phyloP scores from a whole-genome alignment of 2,888 invertebrate genomes.

The Sphaerophoria taeniata region DNA sequence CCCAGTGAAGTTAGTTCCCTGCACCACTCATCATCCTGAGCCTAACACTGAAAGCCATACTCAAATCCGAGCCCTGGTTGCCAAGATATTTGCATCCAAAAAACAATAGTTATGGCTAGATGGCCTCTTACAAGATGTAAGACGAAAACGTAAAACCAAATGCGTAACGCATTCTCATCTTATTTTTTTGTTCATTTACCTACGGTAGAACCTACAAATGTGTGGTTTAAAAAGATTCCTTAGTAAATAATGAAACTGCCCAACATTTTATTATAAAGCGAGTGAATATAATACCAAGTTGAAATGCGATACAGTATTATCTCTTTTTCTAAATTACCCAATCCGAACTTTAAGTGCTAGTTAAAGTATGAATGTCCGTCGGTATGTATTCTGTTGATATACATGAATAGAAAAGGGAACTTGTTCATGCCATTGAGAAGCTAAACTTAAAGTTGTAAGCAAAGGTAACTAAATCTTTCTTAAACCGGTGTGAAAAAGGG shows the following conservation, averaged over 20 bases:
- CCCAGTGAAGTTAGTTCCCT: no score
- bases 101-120: constrained; percentile 1
- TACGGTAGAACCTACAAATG: background rate
- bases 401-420: background rate
- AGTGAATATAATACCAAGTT: background rate
- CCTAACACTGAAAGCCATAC: no score
- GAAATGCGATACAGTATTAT: constrained; percentile 55
- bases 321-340: constrained; percentile 36
- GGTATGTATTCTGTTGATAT: no score
- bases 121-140: background rate
- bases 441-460: no score
- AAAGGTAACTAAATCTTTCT: no score
- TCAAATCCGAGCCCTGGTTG: no score
- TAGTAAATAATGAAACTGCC: background rate
- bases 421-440: no score
- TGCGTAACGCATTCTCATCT: constrained; percentile 52
- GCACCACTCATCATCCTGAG: no score
- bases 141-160: constrained; percentile 44
- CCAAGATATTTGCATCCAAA: constrained; percentile 5
- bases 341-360: background rate
- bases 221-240: background rate
- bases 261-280: background rate
- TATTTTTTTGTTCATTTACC: background rate
- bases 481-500: no score
- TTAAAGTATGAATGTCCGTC: background rate